Base-by-base conservation (phyloP, 2,888 invertebrate genomes). In the Neuroscelio doddi region DNA sequence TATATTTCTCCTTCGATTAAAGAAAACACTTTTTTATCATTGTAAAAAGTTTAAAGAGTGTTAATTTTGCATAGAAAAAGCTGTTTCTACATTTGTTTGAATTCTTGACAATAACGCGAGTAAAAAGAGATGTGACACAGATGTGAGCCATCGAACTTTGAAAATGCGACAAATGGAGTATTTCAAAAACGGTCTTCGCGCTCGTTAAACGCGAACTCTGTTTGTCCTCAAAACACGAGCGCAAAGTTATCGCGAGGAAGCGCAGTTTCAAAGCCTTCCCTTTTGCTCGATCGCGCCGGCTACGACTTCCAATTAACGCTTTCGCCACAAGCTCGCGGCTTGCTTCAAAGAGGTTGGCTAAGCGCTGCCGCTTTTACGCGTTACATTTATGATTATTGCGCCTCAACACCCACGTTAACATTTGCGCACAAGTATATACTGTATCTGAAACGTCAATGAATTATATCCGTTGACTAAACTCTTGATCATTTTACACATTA, bases 261-360 rank as follows among this genome's bases (percentile, higher is more conserved):
- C 62, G 64, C 64, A 63, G 73, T 76, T 74, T 74, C 64, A 70
- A 69, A 74, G 70, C 68, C 69, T 73, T 75, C 69, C 74, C 73
- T 74, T 70, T 61, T 61, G 64, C 68, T 59, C 64, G 74, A 76
- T 79, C 75, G 71, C 66, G 68, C 64, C 67, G 68, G 66, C 64
- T 66, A 47, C 69, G 58, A 72, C 69, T 75, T 79, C 77, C 77
- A 81, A 81, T 81, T 80, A 80, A 80, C 77, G 79, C 74, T 72
- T 76, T 69, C 68, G 67, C 69, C 70, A 68, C 71, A 57, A 70
- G 58, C 63, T 56, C 70, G 67, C 68, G 49, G 39, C 46, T 21
- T 15, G 58, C 69, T 46, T 77, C 77, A 79, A 80, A 80, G 73
- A 68, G 56, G 56, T 71, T 73, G 73, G 58, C 57, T 56, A 39